Evolutionary conservation across 2,113 vertebrate genomes (phyloP).

Genomic region (Nestor notabilis): DNA sequence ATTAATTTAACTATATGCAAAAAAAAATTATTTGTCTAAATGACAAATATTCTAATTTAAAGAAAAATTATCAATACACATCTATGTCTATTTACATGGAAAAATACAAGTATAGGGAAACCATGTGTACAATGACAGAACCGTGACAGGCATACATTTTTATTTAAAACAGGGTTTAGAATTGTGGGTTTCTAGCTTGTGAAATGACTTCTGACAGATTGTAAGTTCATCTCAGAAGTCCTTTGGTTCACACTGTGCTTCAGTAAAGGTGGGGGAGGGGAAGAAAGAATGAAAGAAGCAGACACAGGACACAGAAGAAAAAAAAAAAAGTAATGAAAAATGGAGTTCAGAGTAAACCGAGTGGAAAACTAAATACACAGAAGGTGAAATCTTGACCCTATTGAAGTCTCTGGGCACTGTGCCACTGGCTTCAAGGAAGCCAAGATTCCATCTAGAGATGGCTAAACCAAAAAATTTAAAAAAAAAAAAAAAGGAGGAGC

Average conservation of each 20-base stretch:
- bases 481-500: neutral
- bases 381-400: neutral
- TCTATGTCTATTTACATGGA: neutral
- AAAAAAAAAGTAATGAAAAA: neutral
- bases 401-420: neutral
- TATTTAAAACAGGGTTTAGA: neutral
- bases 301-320: neutral
- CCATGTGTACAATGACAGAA: neutral
- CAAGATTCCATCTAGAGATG: neutral
- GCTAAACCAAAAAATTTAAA: neutral
- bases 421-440: neutral
- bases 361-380: slow-evolving; percentile 1
- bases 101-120: neutral
- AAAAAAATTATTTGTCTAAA: neutral
- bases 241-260: neutral
- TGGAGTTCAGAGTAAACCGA: neutral
- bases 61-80: neutral
- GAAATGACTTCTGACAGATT: neutral
- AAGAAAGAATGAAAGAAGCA: neutral
- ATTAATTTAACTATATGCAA: neutral
- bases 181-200: neutral
- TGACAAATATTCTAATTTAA: neutral
- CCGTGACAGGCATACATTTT: neutral
- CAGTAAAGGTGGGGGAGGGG: neutral
- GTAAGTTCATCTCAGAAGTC: neutral